A percentile compares a stretch with the other conserved stretches of the same genome.
Evolutionary conservation across 2,888 invertebrate genomes (phyloP).

Genomic region (Lepetodrilus schrolli): DNA sequence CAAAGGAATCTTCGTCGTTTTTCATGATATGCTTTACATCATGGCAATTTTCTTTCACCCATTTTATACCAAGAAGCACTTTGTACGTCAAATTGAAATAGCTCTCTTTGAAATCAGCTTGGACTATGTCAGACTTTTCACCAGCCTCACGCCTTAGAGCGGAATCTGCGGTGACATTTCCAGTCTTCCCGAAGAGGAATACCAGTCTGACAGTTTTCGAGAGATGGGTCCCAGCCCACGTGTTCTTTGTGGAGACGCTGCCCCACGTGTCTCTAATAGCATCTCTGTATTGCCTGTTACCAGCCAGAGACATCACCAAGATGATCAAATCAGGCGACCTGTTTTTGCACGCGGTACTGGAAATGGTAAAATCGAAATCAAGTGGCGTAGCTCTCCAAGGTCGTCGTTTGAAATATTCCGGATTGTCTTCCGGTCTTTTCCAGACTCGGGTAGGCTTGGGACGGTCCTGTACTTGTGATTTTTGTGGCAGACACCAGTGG

Average conservation of each 20-base stretch:
- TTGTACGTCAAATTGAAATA: constrained; percentile 70
- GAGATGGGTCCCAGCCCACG: constrained; percentile 1
- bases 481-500: too few relatives aligned
- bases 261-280: constrained; percentile 47
- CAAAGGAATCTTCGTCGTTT: constrained; percentile 70
- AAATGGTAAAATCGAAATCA: neutral
- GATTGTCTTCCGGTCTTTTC: neutral
- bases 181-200: constrained; percentile 39
- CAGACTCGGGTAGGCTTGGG: too few relatives aligned
- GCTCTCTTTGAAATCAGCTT: constrained; percentile 60
- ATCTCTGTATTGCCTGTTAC: constrained; percentile 32
- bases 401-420: neutral
- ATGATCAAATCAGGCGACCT: constrained; percentile 23
- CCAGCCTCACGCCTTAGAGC: constrained; percentile 34
- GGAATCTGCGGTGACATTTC: neutral
- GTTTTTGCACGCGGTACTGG: neutral
- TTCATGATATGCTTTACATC: constrained; percentile 63
- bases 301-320: constrained; percentile 39
- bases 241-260: neutral
- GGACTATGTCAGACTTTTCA: constrained; percentile 43
- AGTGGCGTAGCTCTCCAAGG: neutral
- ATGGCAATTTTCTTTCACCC: constrained; percentile 62
- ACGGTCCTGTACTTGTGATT: too few relatives aligned
- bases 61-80: constrained; percentile 65
- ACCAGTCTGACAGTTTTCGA: neutral